Base-by-base conservation (phyloP, 2,113 vertebrate genomes). In the Acrocephalus arundinaceus region DNA sequence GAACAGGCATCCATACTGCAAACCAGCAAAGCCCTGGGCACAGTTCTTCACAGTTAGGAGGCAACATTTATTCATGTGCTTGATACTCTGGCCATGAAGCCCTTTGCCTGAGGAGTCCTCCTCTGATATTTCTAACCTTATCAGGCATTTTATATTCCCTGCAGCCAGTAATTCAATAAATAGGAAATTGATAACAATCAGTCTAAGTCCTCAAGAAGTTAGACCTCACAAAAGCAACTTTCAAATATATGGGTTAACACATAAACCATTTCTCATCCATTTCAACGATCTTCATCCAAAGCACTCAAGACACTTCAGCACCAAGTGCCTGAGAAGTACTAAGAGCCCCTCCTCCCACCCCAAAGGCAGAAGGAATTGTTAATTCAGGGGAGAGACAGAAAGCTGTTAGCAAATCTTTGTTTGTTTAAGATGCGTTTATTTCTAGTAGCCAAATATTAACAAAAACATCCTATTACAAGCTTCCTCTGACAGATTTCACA, bases 371-470 rank as follows among this genome's bases (percentile, higher is more conserved):
- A 80, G 62, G 45, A 96, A 95, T 93, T 90, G 83, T 90, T 94
- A 84, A 93, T 94, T 93, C 94, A 93, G 75, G 86, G 79, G 83
- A 94, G 71, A 94, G 52, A 92, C 88, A 81, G 90, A 96, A 91
- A 93, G 92, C 90, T 86, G 76, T 93, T 94, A 94, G 85, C 79
- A 95, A 90, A 94, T 61, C 65, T 92, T 68, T 96, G 93, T 96
- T 95, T 95, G 93, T 81, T 91, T 88, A 96, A 71, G 83, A 94
- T 61, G 63, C 70, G 83, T 96, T 95, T 95, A 96, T 92, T 96
- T 95, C 76, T 78, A 71, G 91, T 93, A 84, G 88, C 94, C 94
- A 96, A 96, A 96, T 90, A 97, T 92, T 96, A 96, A 95, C 90
- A 92, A 96, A 97, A 93, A 95, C 72, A 71, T 93, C 85, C 48